phyloP scores from a whole-genome alignment of 2,113 vertebrate genomes.

The Ptilonorhynchus violaceus region DNA sequence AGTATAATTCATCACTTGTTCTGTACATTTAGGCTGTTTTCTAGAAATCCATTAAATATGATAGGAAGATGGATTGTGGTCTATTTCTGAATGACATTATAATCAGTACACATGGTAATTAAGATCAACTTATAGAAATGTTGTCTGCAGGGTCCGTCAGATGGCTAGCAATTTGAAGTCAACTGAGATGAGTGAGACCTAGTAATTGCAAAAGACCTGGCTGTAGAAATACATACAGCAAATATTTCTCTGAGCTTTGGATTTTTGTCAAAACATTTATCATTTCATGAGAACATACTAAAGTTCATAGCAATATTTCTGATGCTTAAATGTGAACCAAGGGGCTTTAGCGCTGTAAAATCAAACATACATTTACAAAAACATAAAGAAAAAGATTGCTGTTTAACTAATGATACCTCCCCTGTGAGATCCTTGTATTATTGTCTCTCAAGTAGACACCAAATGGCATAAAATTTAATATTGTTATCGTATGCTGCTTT shows the following conservation, averaged over 20 bases:
- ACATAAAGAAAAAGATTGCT: not conserved
- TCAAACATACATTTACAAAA: not conserved
- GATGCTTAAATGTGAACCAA: not conserved
- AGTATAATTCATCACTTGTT: conserved; percentile 62
- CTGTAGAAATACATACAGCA: not conserved
- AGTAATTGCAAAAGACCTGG: not conserved
- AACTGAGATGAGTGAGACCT: not conserved
- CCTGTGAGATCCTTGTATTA: not conserved
- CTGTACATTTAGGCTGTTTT: conserved; percentile 57
- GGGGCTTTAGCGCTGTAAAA: not conserved
- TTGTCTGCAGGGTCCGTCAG: conserved; percentile 43
- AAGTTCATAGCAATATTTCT: not conserved
- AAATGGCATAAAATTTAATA: not conserved
- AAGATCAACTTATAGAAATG: conserved; percentile 58
- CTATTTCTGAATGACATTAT: conserved; percentile 68
- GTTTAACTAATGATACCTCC: not conserved
- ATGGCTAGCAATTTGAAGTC: conserved; percentile 35
- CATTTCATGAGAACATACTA: not conserved
- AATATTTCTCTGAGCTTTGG: not conserved
- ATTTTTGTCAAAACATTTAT: not conserved
- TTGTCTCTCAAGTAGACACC: not conserved
- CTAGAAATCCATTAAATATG: conserved; percentile 72
- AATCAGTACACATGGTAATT: conserved; percentile 62
- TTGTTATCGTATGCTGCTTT: not conserved
- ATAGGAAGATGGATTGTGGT: conserved; percentile 69